Conservation (phyloP, 2,113 vertebrate genomes). For the Corythornis cristatus region DNA sequence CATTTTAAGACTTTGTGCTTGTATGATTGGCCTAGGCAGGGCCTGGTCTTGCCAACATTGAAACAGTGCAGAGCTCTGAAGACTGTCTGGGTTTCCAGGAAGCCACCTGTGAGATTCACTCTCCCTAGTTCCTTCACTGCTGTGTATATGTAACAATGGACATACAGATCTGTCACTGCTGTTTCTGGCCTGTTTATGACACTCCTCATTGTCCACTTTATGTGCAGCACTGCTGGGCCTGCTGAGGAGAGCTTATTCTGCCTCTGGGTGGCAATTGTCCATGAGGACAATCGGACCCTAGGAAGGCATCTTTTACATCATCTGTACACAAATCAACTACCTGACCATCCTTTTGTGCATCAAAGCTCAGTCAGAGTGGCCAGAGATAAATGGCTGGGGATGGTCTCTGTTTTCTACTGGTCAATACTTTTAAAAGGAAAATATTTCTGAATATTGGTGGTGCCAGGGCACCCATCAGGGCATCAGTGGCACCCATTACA, state of each 20-base stretch:
- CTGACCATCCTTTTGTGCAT: neutral
- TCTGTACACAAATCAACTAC: neutral
- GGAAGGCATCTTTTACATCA: neutral
- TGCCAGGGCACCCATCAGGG: neutral
- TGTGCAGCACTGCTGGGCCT: neutral
- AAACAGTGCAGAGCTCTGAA: neutral
- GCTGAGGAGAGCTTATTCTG: neutral
- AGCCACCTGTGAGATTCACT: neutral
- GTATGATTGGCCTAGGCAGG: neutral
- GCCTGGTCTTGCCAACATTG: neutral
- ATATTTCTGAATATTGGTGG: neutral
- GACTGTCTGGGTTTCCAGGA: accelerated
- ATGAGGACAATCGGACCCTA: accelerated
- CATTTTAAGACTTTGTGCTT: neutral
- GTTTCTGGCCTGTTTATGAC: neutral
- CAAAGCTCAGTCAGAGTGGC: neutral
- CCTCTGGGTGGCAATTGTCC: neutral
- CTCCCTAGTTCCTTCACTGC: neutral
- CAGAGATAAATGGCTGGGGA: neutral
- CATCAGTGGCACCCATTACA: neutral
- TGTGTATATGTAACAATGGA: neutral
- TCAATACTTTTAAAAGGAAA: neutral
- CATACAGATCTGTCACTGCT: neutral
- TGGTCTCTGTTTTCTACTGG: neutral
- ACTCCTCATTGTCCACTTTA: accelerated